These are phyloP conservation scores for Tyrophagus putrescentiae DNA, from an alignment of 1,140 invertebrate genomes.

Conservation along the genomic window DNA sequence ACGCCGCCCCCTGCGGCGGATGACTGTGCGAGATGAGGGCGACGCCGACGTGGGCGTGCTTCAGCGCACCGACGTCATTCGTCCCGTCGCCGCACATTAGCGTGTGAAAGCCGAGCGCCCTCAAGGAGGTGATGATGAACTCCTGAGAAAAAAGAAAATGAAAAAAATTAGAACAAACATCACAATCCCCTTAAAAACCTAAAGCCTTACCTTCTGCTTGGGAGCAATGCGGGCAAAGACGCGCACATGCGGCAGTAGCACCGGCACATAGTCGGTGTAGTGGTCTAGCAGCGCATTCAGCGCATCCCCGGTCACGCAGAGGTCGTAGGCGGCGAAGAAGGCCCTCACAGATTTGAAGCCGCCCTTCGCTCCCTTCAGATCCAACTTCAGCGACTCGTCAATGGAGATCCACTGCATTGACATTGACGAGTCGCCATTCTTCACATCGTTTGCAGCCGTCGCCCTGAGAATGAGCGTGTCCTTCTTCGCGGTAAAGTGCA, in stretches of 20 bases:
- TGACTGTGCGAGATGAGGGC: conserved; percentile 17
- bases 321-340: conserved; percentile 45
- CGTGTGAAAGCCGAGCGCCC: conserved; percentile 69
- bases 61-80: conserved; percentile 99
- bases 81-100: conserved; percentile 99
- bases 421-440: neutral
- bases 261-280: conserved; percentile 46
- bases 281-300: conserved; percentile 52
- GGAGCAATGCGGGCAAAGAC: conserved; percentile 87
- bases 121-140: conserved; percentile 74
- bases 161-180: conserved; percentile 13
- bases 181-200: conserved; percentile 8
- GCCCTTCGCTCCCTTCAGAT: conserved; percentile 27
- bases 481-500: conserved; percentile 61
- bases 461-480: conserved; percentile 51
- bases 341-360: conserved; percentile 1
- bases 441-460: conserved; percentile 24
- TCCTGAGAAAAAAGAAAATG: conserved; percentile 41
- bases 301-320: conserved; percentile 87
- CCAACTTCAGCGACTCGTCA: conserved; percentile 48
- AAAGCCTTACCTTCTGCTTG: conserved; percentile 58
- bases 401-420: conserved; percentile 58
- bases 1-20: neutral
- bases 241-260: conserved; percentile 64
- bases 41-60: conserved; percentile 86